A percentile compares a stretch with the other conserved stretches of the same genome.
These are phyloP conservation scores for Drosophila nasuta DNA, from an alignment of 1,140 invertebrate genomes.

Conservation along the genomic window DNA sequence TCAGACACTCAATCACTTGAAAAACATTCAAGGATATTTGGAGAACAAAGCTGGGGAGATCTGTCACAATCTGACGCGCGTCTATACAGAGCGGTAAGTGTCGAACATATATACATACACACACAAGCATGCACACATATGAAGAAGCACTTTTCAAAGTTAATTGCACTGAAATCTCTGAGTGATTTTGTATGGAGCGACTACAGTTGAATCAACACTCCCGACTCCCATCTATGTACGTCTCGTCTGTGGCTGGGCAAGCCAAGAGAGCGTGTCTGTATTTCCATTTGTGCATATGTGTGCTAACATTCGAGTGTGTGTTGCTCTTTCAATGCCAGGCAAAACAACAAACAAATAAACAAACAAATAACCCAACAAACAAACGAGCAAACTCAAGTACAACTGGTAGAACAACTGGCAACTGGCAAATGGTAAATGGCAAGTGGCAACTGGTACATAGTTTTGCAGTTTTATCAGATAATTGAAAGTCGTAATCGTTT, in stretches of 20 bases:
- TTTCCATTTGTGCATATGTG: neutral
- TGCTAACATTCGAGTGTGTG: constrained; percentile 12
- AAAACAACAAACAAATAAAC: constrained; percentile 24
- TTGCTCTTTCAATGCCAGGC: constrained; percentile 50
- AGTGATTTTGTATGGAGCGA: constrained; percentile 24
- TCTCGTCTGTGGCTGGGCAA: constrained; percentile 23
- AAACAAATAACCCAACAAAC: constrained; percentile 20
- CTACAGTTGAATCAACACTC: constrained; percentile 7
- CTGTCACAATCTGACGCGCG: constrained; percentile 85
- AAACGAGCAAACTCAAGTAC: constrained; percentile 38
- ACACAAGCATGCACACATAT: constrained; percentile 45
- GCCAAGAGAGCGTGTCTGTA: neutral
- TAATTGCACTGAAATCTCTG: constrained; percentile 49
- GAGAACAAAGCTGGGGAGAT: constrained; percentile 90
- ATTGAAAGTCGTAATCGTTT: constrained; percentile 81
- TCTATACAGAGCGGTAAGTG: constrained; percentile 81
- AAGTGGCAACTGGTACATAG: constrained; percentile 40
- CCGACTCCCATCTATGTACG: neutral
- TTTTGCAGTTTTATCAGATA: constrained; percentile 74
- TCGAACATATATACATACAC: too few relatives aligned
- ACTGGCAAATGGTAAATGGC: too few relatives aligned
- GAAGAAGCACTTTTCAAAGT: neutral
- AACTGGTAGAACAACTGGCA: constrained; percentile 24
- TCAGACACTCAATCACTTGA: constrained; percentile 89
- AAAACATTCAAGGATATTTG: constrained; percentile 90